Percentiles rank a stretch among this genome's conserved stretches.
These are phyloP conservation scores for Ditylenchus dipsaci DNA, from an alignment of 1,140 invertebrate species.

Conservation along the genomic window DNA sequence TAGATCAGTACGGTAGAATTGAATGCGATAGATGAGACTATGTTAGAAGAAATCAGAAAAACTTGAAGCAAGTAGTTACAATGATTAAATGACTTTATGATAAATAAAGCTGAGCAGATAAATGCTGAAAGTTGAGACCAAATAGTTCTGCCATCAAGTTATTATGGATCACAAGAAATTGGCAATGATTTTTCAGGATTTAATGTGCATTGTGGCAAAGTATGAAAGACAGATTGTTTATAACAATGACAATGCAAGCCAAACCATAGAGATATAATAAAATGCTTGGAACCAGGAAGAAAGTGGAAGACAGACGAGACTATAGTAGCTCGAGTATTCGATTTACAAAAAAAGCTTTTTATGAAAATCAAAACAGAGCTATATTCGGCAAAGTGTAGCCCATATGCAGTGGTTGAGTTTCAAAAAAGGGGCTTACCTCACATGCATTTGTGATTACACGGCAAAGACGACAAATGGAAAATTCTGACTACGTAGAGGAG, in stretches of 20 bases:
- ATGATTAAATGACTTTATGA: conserved; percentile 15
- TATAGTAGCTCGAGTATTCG: background rate
- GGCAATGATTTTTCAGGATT: conserved; percentile 1
- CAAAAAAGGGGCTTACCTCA: conserved; percentile 20
- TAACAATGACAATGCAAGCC: conserved; percentile 5
- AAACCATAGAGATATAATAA: too few relatives aligned
- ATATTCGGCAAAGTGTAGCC: background rate
- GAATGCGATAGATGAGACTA: background rate
- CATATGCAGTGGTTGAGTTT: conserved; percentile 17
- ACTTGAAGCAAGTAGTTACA: conserved; percentile 17
- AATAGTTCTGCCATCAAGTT: conserved; percentile 10
- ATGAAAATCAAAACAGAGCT: background rate
- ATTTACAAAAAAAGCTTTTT: background rate
- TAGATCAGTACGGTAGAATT: background rate
- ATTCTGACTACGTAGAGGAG: background rate
- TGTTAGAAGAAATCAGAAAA: conserved; percentile 4
- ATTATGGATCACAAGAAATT: conserved; percentile 15
- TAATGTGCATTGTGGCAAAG: conserved; percentile 4
- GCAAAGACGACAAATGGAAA: conserved; percentile 4
- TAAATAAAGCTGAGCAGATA: background rate
- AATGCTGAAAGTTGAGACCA: conserved; percentile 15
- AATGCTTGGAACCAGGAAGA: too few relatives aligned
- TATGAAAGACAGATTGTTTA: conserved; percentile 13
- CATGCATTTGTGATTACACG: conserved; percentile 11
- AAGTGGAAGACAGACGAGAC: too few relatives aligned